Evolutionary conservation across 2,113 vertebrate genomes (phyloP), one percentile per base, ranked within the genome.

Genomic region (Etheostoma spectabile): DNA sequence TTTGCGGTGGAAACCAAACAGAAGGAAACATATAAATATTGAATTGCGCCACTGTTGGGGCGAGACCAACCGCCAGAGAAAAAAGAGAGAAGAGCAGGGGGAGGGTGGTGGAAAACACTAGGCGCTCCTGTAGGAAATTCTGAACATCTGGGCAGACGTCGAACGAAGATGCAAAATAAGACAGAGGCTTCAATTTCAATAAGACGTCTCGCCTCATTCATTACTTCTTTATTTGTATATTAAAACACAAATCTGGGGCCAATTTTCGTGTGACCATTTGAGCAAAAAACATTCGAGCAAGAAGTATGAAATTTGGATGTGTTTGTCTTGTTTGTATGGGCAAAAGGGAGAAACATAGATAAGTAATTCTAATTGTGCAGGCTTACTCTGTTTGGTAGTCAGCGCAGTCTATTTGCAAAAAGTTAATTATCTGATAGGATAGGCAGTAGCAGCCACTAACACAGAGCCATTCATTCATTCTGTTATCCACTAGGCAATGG

Each of bases 401-500:
- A 75, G 91, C 15, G 71, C 92, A 92, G 94, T 93, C 94, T 92
- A 94, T 95, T 96, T 96, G 93, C 93, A 93, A 90, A 94, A 96
- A 95, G 91, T 95, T 96, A 97, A 97, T 96, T 97, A 96, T 95
- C 95, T 96, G 93, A 95, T 96, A 96, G 95, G 93, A 95, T 95
- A 95, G 82, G 93, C 78, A 59, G 79, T 90, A 88, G 91, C 92
- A 94, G 94, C 92, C 91, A 91, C 87, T 92, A 93, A 94, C 93
- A 95, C 88, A 90, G 92, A 95, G 81, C 82, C 86, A 92, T 88
- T 93, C 81, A 68, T 93, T 89, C 93, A 85, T 94, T 95, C 95
- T 93, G 95, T 96, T 95, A 95, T 95, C 95, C 91, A 93, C 86
- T 22, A 85, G 75, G 90, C 91, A 93, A 93, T 90, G 89, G 95